Evolutionary conservation across 1,140 invertebrate genomes (phyloP), one percentile per base, ranked within the genome.

Genomic region (Calosoma granatense): DNA sequence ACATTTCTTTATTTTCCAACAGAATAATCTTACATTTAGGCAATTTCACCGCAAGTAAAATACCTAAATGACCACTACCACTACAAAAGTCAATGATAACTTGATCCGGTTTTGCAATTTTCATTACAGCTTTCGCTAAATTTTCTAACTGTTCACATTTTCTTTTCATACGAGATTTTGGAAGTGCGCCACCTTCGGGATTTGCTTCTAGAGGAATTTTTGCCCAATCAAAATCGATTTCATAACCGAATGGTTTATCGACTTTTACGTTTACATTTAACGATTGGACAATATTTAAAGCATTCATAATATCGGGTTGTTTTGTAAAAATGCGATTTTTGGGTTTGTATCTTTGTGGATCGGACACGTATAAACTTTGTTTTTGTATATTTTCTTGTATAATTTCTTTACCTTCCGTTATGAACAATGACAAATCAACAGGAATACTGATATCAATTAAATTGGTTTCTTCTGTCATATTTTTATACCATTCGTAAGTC

Each of bases 61-160:
- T 87, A 2, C 92, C 94, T 57, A 98, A 74, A 74, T 97, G 93
- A 1, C 94, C 94, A 62, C 90, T 87, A 1, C 94, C 94, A 64
- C 88, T 90, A 73, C 94, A 97, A 73, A 97, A 97, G 70, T 97
- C 94, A 1, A 97, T 90, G 61, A 97, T 92, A 22, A 72, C 60
- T 1, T 64, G 68, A 0, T 64, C 63, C 55, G 76, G 75, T 0
- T 81, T 85, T 0, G 81, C 84, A 47, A 94, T 70, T 51, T 82
- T 80, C 1, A 87, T 67, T 0, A 92, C 85, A 19, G 90, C 85
- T 65, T 84, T 83, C n/a, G 82, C 83, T 59, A 98, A 74, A 68
- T 91, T 96, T 72, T 94, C 86, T 20, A 98, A 67, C 69, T 98
- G 94, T 61, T 94, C 82, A 51, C 84, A 85, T 75, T 98, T 98